Base-by-base conservation (phyloP, 2,888 invertebrate genomes). In the Sinodicranocentrus sp. region DNA sequence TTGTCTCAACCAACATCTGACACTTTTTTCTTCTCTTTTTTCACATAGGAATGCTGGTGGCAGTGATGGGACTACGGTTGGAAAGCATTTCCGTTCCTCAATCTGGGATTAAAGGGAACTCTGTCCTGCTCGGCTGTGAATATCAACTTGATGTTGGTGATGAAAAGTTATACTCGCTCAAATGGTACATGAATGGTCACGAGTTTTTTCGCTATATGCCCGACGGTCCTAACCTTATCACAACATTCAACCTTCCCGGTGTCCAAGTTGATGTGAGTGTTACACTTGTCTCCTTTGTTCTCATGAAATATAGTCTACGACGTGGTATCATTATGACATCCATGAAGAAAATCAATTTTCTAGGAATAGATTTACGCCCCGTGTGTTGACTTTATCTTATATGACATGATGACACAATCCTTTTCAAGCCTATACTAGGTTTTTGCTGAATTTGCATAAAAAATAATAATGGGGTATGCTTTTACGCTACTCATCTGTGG, bases 1-100 rank as follows among this genome's bases (percentile, higher is more conserved):
- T 10, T 57, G 61, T 61, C 33, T 61, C 61, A 15, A 48, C 48
- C 48, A 48, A 43, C 43, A 65, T 65, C 43, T 65, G 65, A 21
- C 43, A 65, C 61, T 61, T 61, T 28, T 33, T 33, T 61, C 17
- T 61, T 25, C 57, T 3, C 33, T n/a, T 63, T 3, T 43, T 33
- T 19, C 17, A 6, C n/a, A 13, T 17, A 85, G 85, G 85, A 61
- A 85, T 83, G 78, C 65, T 85, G 71, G 63, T 85, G 73, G 85
- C 48, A 21, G 85, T 83, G 44, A 79, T 83, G 65, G 85, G 85
- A 67, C 59, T 85, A 17, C 23, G 54, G 48, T 61, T 85, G 25
- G 75, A 83, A 71, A 85, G 72, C 54, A 80, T 85, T 44, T 71
- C 83, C 75, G 80, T 85, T 33, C 85, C 85, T 71, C 61, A 17